Base-by-base conservation (phyloP, 2,113 vertebrate species). In the Aythya baeri region DNA sequence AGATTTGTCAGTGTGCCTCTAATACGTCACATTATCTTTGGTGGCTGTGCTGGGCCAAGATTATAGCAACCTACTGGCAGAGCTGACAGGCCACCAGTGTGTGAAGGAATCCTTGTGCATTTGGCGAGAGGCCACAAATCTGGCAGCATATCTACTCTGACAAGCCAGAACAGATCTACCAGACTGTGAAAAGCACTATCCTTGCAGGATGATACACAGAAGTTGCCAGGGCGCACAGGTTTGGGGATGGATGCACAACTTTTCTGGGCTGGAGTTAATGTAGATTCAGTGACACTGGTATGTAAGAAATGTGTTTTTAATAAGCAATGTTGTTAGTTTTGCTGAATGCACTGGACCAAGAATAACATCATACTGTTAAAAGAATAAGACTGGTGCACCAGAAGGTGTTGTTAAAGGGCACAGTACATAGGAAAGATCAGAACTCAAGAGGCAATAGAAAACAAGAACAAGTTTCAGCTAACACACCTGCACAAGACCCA, bases 301-400 rank as follows among this genome's bases (percentile, higher is more conserved):
- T 79, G 13, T 75, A 75, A 78, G 65, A 96, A 93, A 88, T 29
- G 29, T 36, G 14, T 22, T 94, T 95, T 95, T 93, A 96, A 91
- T 91, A 57, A 9, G 32, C 13, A 55, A 0, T 25, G 11, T 7
- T 54, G 38, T 49, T 52, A 73, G n/a, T 83, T 83, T 66, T 82
- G 76, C 72, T 95, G 36, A 88, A 78, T 61, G 81, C 36, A 55
- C 27, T 25, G 26, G 49, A 84, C 86, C 68, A 82, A 55, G 61
- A 92, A 41, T 13, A 91, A 89, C 70, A 78, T 22, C 18, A 15
- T 50, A 54, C 12, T n/a, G 26, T 31, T 63, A 4, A 63, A 75
- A 36, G 68, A 86, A 71, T 22, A 50, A 43, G 71, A 49, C 15
- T 52, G 27, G 29, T 44, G 73, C 52, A 79, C 50, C 49, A 62